These are phyloP conservation scores for Phrynosoma blainvillii DNA, from an alignment of 2,113 vertebrate genomes.

Conservation along the genomic window DNA sequence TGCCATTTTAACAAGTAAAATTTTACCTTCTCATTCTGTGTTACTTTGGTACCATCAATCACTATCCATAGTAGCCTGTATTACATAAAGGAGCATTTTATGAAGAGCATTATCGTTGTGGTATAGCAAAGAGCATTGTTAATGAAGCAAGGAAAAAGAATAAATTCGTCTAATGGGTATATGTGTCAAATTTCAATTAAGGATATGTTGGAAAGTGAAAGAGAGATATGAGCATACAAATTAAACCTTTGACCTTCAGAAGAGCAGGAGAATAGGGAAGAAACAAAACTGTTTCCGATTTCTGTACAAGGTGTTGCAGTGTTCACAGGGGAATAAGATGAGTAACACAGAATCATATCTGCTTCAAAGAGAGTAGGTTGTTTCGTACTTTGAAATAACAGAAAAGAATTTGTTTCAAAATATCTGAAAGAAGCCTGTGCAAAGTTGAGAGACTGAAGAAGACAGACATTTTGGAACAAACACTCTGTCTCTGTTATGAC, in stretches of 20 bases:
- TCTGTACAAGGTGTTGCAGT: constrained; percentile 41
- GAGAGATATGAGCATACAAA: constrained; percentile 74
- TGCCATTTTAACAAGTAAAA: constrained; percentile 67
- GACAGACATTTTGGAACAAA: neutral
- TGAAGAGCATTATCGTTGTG: constrained; percentile 72
- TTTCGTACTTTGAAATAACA: neutral
- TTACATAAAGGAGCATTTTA: constrained; percentile 77
- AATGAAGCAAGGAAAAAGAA: constrained; percentile 82
- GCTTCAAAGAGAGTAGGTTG: constrained; percentile 30
- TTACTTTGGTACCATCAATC: constrained; percentile 77
- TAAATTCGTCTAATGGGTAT: constrained; percentile 82
- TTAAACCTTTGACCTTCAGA: constrained; percentile 82
- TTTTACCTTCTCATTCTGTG: constrained; percentile 64
- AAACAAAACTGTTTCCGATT: constrained; percentile 59
- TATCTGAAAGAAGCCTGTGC: neutral
- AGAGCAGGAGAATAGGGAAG: constrained; percentile 51
- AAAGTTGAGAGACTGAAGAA: neutral
- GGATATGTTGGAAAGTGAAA: constrained; percentile 69
- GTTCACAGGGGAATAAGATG: constrained; percentile 30
- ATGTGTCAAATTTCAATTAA: constrained; percentile 85
- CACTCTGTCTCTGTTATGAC: neutral
- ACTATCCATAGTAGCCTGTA: constrained; percentile 69
- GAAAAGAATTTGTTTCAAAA: neutral
- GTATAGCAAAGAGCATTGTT: constrained; percentile 81
- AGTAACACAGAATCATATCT: neutral